Percentiles rank a stretch among this genome's conserved stretches.
These are phyloP conservation scores for Peucedramus taeniatus DNA, from an alignment of 2,113 vertebrate species.

Conservation along the genomic window DNA sequence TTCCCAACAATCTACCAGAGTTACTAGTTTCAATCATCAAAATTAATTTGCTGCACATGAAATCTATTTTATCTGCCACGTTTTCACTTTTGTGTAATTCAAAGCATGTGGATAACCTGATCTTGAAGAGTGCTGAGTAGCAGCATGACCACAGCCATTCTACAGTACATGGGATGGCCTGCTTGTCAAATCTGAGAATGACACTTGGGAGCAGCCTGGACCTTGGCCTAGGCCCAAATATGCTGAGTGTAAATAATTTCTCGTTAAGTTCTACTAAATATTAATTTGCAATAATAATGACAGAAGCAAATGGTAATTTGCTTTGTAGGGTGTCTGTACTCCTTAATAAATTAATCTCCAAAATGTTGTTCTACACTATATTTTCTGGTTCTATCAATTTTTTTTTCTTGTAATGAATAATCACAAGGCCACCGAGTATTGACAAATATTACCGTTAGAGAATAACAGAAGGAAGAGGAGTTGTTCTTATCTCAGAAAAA, in stretches of 20 bases:
- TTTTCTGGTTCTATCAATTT: background rate
- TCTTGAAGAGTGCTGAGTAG: background rate
- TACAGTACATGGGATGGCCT: fast-evolving
- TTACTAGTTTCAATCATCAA: background rate
- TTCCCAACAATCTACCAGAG: background rate
- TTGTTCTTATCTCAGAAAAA: constrained; percentile 17
- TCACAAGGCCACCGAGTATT: background rate
- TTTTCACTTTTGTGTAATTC: background rate
- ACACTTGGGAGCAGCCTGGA: background rate
- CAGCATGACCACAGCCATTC: background rate
- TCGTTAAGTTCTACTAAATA: background rate
- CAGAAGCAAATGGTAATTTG: background rate
- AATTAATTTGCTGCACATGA: background rate
- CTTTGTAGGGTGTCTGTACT: background rate
- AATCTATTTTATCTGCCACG: background rate
- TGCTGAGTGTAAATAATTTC: background rate
- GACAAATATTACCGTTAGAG: background rate
- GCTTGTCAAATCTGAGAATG: background rate
- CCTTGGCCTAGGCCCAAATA: background rate
- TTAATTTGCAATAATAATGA: background rate
- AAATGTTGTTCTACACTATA: background rate
- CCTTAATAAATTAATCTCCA: background rate
- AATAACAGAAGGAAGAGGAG: background rate
- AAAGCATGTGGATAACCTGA: background rate
- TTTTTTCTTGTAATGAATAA: background rate